These are phyloP conservation scores for Trichopria drosophilae DNA, from an alignment of 2,888 invertebrate genomes.

Conservation along the genomic window DNA sequence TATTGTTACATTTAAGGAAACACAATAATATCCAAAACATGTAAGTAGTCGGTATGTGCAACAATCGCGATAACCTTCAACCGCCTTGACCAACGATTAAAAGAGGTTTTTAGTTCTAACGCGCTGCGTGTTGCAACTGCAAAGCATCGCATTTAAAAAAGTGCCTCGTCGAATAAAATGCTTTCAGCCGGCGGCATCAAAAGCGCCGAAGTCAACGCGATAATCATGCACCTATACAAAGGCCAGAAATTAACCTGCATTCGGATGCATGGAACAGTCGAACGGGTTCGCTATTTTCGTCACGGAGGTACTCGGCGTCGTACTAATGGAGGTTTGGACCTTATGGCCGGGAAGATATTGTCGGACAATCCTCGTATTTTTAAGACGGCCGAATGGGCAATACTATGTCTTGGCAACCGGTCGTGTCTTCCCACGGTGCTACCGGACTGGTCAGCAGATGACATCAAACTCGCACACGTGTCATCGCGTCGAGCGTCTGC, in stretches of 20 bases:
- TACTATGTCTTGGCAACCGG: slow-evolving; percentile 34
- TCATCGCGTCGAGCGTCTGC: slow-evolving; percentile 38
- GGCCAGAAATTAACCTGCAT: slow-evolving; percentile 21
- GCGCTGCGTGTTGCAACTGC: too few relatives aligned
- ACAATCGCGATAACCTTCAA: too few relatives aligned
- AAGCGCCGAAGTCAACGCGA: slow-evolving; percentile 22
- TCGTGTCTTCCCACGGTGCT: slow-evolving; percentile 54
- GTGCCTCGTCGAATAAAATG: neutral
- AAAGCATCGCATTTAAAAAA: too few relatives aligned
- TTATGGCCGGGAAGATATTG: too few relatives aligned
- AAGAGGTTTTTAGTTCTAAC: too few relatives aligned
- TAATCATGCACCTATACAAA: slow-evolving; percentile 17
- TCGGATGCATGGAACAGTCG: slow-evolving; percentile 12
- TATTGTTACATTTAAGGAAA: too few relatives aligned
- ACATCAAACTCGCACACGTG: slow-evolving; percentile 44
- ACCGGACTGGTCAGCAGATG: slow-evolving; percentile 52
- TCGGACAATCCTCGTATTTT: slow-evolving; percentile 3
- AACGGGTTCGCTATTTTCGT: too few relatives aligned
- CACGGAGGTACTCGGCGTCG: too few relatives aligned
- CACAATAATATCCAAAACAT: too few relatives aligned
- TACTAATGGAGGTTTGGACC: too few relatives aligned
- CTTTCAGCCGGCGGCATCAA: slow-evolving; percentile 5
- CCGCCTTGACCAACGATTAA: too few relatives aligned
- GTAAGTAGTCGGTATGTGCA: too few relatives aligned
- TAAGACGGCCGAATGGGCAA: slow-evolving; percentile 12